These are phyloP conservation scores for Anolis carolinensis DNA, from an alignment of 2,113 vertebrate species.

Conservation along the genomic window DNA sequence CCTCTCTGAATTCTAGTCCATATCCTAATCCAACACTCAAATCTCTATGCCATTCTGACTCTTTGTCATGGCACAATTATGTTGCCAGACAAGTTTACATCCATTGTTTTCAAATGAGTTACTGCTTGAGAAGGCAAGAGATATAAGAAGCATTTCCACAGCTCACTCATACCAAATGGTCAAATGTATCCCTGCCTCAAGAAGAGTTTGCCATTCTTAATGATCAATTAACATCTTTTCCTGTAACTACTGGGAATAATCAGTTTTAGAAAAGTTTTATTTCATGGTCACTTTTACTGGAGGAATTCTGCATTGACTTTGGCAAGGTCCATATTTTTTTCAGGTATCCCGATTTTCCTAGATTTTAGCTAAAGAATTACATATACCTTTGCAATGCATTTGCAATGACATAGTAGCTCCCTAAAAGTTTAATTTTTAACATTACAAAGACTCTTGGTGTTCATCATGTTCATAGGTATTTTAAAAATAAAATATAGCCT, in stretches of 20 bases:
- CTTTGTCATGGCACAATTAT: background rate
- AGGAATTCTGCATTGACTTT: background rate
- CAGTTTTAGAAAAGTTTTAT: no score
- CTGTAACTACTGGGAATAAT: background rate
- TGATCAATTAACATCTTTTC: no score
- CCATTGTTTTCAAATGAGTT: background rate
- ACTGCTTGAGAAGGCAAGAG: background rate
- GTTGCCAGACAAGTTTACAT: background rate
- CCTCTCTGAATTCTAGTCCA: no score
- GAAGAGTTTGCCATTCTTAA: background rate
- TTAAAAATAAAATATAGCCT: background rate
- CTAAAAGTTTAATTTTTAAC: background rate
- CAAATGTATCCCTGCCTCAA: background rate
- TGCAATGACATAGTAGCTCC: no score
- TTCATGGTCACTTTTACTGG: no score
- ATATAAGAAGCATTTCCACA: background rate
- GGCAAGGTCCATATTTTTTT: background rate
- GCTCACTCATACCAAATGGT: no score
- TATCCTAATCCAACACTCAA: no score
- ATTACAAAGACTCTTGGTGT: background rate
- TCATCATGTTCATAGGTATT: no score
- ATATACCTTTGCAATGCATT: no score
- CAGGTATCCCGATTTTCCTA: background rate
- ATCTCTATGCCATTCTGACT: no score
- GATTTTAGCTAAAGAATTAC: no score